Evolutionary conservation across 2,113 vertebrate species (phyloP).

Genomic region (Tringa solitaria): DNA sequence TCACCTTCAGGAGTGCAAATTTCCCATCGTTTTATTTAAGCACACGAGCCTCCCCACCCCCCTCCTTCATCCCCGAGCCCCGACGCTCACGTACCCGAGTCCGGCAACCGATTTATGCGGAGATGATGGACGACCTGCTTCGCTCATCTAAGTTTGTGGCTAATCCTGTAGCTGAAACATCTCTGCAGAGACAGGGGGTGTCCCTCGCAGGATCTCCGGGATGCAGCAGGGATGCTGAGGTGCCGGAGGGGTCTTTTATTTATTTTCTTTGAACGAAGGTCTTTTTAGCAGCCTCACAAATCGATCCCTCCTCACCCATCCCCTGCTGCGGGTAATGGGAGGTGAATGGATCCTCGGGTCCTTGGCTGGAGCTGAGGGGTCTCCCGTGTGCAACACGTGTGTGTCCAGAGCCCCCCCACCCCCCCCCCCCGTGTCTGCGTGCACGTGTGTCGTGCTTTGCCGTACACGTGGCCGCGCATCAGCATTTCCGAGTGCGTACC

Average conservation of each 20-base stretch:
- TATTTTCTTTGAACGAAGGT: background rate
- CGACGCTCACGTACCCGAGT: background rate
- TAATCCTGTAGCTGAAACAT: background rate
- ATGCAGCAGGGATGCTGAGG: background rate
- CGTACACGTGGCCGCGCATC: background rate
- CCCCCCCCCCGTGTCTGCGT: rapidly evolving
- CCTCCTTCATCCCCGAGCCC: background rate
- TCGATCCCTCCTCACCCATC: background rate
- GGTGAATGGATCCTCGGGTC: background rate
- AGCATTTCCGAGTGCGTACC: background rate
- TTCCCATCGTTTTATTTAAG: background rate
- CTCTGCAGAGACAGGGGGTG: background rate
- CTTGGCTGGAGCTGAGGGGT: background rate
- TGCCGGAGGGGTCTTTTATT: background rate
- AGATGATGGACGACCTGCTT: slow-evolving; percentile 40
- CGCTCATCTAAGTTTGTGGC: slow-evolving; percentile 19
- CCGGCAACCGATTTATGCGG: background rate
- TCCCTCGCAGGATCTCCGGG: slow-evolving; percentile 4
- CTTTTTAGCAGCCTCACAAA: slow-evolving; percentile 18
- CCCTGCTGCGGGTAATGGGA: background rate
- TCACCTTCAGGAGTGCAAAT: background rate
- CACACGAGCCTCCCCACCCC: background rate
- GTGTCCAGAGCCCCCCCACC: background rate
- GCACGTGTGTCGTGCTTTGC: background rate
- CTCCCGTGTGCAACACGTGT: rapidly evolving